These are phyloP conservation scores for Zootoca vivipara DNA, from an alignment of 2,113 vertebrate genomes.

Conservation along the genomic window DNA sequence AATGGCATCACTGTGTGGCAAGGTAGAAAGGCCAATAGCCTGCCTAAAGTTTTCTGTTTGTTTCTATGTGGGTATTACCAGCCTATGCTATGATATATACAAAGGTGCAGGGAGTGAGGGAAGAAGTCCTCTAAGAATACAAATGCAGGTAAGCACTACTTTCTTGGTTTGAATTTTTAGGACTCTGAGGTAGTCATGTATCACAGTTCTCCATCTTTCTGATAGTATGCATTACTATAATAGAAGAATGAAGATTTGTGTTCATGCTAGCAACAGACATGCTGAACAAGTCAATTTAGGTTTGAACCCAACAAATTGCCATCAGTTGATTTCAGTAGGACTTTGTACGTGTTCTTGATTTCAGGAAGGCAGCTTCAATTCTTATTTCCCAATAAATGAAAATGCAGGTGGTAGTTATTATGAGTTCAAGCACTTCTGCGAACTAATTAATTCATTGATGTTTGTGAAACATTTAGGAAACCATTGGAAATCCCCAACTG, in stretches of 20 bases:
- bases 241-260: background rate
- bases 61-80: background rate
- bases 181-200: background rate
- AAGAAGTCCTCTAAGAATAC: too few relatives aligned
- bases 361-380: background rate
- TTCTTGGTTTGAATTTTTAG: background rate
- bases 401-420: background rate
- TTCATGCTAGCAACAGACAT: background rate
- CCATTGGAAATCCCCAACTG: background rate
- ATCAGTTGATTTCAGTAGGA: background rate
- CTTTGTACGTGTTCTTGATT: background rate
- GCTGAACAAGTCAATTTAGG: background rate
- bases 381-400: background rate
- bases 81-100: background rate
- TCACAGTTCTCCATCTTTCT: background rate
- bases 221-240: background rate
- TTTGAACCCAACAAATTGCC: background rate
- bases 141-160: background rate
- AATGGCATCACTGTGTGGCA: background rate
- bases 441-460: constrained; percentile 15
- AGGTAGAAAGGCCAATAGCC: background rate
- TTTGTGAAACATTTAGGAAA: background rate
- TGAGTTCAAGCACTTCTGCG: constrained; percentile 1
- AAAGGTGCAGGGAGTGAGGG: background rate
- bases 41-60: background rate